Conservation (phyloP, 30 jellyfish, hydroid and myxozoan species). For the Hydractinia echinata region DNA sequence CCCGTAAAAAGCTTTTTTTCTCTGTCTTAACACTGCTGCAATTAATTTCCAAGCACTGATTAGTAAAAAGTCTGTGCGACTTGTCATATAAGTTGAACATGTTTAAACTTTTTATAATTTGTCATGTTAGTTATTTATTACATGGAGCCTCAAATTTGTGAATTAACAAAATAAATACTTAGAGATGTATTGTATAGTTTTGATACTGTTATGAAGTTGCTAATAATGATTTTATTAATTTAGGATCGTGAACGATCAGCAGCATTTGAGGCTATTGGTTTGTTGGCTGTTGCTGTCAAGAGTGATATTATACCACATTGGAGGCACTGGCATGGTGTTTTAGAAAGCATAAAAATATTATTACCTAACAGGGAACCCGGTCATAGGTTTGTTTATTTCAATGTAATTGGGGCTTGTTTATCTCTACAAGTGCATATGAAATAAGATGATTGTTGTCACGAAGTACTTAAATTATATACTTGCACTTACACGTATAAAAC, state of each 20-base stretch:
- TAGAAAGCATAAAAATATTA: constrained; percentile 57
- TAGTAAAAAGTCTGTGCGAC: no score
- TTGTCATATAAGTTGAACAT: no score
- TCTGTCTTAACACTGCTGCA: no score
- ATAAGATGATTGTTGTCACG: no score
- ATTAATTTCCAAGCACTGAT: no score
- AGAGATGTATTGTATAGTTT: not conserved
- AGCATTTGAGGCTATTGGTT: constrained; percentile 92
- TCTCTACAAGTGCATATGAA: not conserved
- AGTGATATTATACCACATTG: constrained; percentile 61
- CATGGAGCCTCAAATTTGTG: not conserved
- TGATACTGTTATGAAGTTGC: no score
- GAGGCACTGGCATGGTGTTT: constrained; percentile 78
- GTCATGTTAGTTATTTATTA: not conserved
- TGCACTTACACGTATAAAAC: no score
- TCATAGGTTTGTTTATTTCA: constrained; percentile 42
- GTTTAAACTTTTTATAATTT: not conserved
- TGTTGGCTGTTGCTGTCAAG: constrained; percentile 86
- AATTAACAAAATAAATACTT: not conserved
- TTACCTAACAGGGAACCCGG: constrained; percentile 72
- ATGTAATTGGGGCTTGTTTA: not conserved
- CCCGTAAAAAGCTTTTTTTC: no score
- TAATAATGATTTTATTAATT: not conserved
- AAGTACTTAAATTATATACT: no score
- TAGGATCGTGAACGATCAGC: constrained; percentile 94